These are phyloP conservation scores for Drosophila ustulata DNA, from an alignment of 2,888 invertebrate genomes.

Conservation along the genomic window DNA sequence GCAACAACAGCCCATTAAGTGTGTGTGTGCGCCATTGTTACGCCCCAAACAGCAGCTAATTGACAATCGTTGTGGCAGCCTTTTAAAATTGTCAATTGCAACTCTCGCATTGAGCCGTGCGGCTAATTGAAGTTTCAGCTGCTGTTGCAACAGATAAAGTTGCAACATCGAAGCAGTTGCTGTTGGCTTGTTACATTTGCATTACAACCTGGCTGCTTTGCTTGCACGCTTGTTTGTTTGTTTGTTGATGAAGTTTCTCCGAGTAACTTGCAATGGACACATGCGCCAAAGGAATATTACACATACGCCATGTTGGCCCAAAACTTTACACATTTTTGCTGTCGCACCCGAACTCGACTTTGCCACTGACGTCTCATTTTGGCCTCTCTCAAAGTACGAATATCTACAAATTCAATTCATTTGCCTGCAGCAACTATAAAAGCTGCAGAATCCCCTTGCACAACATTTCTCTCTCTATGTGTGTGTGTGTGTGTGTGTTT, in stretches of 20 bases:
- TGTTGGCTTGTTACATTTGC: conserved; percentile 48
- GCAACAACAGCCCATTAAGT: conserved; percentile 54
- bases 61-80: conserved; percentile 50
- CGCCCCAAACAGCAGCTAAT: conserved; percentile 64
- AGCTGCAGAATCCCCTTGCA: conserved; percentile 12
- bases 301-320: conserved; percentile 66
- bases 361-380: conserved; percentile 65
- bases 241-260: conserved; percentile 61
- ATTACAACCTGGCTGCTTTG: conserved; percentile 43
- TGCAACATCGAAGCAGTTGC: conserved; percentile 10
- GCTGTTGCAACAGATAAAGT: conserved; percentile 19
- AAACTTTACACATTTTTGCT: conserved; percentile 63
- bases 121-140: conserved; percentile 57
- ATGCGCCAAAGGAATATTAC: conserved; percentile 68
- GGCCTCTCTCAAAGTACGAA: conserved; percentile 47
- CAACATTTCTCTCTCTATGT: conserved; percentile 8
- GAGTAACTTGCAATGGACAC: conserved; percentile 47
- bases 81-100: conserved; percentile 45
- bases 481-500: conserved; percentile 35
- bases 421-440: conserved; percentile 52
- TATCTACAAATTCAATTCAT: conserved; percentile 63
- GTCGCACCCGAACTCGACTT: conserved; percentile 22
- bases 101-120: conserved; percentile 58
- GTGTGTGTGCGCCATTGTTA: conserved; percentile 18
- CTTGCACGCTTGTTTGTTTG: conserved; percentile 34